Evolutionary conservation across 2,888 invertebrate genomes (phyloP), one percentile per base, ranked within the genome.

Genomic region (Actias luna): DNA sequence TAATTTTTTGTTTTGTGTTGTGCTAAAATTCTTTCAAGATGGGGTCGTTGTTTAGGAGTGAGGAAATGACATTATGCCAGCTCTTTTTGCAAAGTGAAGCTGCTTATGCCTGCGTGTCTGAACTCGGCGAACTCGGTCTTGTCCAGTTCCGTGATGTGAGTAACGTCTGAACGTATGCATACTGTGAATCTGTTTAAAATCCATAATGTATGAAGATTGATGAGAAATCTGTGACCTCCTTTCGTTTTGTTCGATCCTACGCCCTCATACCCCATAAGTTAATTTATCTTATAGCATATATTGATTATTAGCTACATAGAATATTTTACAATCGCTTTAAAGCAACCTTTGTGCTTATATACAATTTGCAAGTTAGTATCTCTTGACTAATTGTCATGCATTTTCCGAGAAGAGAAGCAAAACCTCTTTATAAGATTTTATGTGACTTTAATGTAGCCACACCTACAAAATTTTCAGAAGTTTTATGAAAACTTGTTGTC

Each of bases 21-120:
- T 78, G 78, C 71, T 75, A 69, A 76, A 76, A 84, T 79, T 67
- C 76, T 76, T 78, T 70, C 79, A 92, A 88, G 76, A 97, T 97
- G 97, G 97, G 97, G 87, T 97, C 98, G 84, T 94, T 99, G 85
- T 99, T 99, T 92, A 95, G 99, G 76, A 99, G 99, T 94, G 99
- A 99, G 91, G 98, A 99, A 94, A 99, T 99, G 99, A 97, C 98
- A 82, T 94, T 99, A 89, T 99, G 99, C 94, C 99, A 99, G 92
- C 96, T 99, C 79, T 99, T 99, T 92, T 94, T 99, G 72, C 99
- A 99, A 90, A 98, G 98, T 91, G 99, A 99, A 93, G 98, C 99
- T 64, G 99, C 99, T 22, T 99, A 99, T 93, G 97, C 98, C 67
- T 99, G 99, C 93, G 98, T 99, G 72, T 98, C 99, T 36, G 99